Evolutionary conservation across 2,888 invertebrate species (phyloP), one percentile per base, ranked within the genome.

Genomic region (Lasioglossum morio): DNA sequence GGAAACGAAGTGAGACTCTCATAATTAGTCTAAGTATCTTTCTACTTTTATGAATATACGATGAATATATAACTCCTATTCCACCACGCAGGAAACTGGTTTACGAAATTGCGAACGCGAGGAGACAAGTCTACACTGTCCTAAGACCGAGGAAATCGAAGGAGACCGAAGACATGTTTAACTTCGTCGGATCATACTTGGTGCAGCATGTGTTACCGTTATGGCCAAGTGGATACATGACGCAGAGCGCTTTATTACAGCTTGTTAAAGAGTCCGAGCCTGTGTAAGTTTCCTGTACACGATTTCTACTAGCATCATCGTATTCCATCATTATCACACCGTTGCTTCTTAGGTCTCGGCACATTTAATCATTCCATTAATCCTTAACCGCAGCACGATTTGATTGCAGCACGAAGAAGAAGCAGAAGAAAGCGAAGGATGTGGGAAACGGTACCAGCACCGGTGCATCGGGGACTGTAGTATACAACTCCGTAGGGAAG

Each of bases 161-260:
- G 63, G 63, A 63, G 19, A 63, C 63, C 16, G 63, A 63, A 30
- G 63, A 94, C 53, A 93, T 95, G 73, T 96, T 96, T 82, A 95
- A 96, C 57, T 96, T 95, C 79, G 96, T 97, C 2, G 95, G 95
- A 66, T 91, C 94, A 0, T 96, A 97, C 92, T 95, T 97, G 70
- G 96, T 96, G 77, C 93, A 94, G 63, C 96, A 97, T 82, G 96
- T 97, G n/a, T 95, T 97, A 94, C 96, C 96, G 19, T 94, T 97
- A 53, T 97, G 97, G 97, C 97, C 97, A 5, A 94, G 95, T 73
- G 97, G 97, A 30, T 97, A 97, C 96, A 97, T 97, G 93, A 95
- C 96, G 87, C 96, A 96, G 93, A 95, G 96, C 53, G 96, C 96
- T 7, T 94, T 97, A 76, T 72, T 90, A 48, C 88, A 90, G 73